Evolutionary conservation across 2,797 vertebrate species (phyloP).

Genomic region (Notamacropus eugenii): DNA sequence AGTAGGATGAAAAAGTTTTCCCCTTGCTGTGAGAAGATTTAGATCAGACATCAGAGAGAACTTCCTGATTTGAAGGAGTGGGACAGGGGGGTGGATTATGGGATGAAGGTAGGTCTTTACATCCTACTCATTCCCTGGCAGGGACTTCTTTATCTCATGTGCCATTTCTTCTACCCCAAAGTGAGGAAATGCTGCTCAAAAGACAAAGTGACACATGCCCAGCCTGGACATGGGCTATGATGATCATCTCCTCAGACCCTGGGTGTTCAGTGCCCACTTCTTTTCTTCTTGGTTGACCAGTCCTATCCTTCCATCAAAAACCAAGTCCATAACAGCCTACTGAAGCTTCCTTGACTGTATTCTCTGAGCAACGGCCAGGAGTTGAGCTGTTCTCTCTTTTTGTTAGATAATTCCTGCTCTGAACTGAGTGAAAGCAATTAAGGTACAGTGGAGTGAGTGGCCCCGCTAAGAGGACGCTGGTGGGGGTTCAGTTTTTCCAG

Average conservation of each 20-base stretch:
- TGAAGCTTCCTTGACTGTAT: not conserved
- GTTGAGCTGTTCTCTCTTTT: conserved; percentile 19
- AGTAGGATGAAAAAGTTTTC: not conserved
- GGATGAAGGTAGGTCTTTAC: not conserved
- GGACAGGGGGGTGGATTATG: not conserved
- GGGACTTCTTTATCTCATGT: not conserved
- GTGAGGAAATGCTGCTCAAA: not conserved
- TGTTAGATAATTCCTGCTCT: conserved; percentile 9
- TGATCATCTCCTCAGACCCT: not conserved
- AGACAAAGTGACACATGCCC: not conserved
- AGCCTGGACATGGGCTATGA: not conserved
- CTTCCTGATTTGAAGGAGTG: not conserved
- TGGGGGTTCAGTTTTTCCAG: not conserved
- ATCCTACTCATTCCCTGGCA: not conserved
- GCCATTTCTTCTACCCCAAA: not conserved
- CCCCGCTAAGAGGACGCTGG: not conserved
- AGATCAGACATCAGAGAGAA: conserved; percentile 29
- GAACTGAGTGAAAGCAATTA: not conserved
- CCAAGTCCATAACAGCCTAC: not conserved
- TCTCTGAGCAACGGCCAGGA: conserved; percentile 35
- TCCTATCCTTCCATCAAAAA: conserved; percentile 1
- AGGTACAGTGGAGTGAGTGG: not conserved
- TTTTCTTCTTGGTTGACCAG: not conserved
- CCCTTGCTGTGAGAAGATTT: not conserved
- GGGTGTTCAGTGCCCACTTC: not conserved